Percentiles rank a stretch among this genome's conserved stretches.
These are phyloP conservation scores for Ostrea denselamellosa DNA, from an alignment of 1,140 invertebrate genomes.

Conservation along the genomic window DNA sequence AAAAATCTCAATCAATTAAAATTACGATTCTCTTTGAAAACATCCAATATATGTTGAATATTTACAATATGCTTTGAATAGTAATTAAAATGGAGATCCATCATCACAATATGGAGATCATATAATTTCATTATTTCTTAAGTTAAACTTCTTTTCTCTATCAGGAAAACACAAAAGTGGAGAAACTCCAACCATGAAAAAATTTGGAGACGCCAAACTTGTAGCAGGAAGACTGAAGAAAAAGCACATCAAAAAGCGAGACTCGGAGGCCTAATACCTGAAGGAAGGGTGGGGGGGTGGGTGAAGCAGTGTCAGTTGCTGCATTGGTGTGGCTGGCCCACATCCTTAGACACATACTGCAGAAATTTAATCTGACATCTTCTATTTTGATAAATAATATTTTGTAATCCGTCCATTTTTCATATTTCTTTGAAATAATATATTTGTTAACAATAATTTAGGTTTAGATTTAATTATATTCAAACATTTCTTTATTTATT, in stretches of 20 bases:
- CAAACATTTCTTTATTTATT: background rate
- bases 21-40: no score
- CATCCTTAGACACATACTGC: background rate
- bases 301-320: background rate
- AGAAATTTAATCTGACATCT: background rate
- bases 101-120: no score
- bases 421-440: background rate
- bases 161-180: background rate
- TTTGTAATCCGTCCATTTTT: background rate
- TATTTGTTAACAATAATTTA: background rate
- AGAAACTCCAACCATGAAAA: background rate
- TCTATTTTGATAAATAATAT: background rate
- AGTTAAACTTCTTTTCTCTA: background rate
- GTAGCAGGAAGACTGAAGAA: slow-evolving; percentile 41
- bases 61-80: no score
- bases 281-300: background rate
- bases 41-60: no score
- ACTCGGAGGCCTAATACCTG: slow-evolving; percentile 43
- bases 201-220: slow-evolving; percentile 3
- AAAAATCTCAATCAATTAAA: no score
- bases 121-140: background rate
- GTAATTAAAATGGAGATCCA: no score
- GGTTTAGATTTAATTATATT: background rate
- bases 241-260: background rate
- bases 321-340: background rate